These are phyloP conservation scores for Dermolepida albohirtum DNA, from an alignment of 2,888 invertebrate genomes.

Conservation along the genomic window DNA sequence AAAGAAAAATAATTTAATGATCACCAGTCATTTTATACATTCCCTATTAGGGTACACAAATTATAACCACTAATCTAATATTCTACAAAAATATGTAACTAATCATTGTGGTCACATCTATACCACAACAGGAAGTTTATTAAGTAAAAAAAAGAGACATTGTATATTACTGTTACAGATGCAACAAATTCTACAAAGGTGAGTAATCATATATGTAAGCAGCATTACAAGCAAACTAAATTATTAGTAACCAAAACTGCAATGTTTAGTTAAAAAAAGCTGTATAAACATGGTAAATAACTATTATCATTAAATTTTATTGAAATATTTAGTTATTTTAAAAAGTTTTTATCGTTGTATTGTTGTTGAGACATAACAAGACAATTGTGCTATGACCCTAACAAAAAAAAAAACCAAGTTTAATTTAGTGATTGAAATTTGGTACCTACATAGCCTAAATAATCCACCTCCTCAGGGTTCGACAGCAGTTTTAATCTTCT, in stretches of 20 bases:
- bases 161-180: conserved; percentile 40
- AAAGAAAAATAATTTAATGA: neutral
- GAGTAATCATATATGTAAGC: conserved; percentile 42
- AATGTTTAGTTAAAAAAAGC: conserved; percentile 2
- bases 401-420: conserved; percentile 46
- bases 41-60: conserved; percentile 7
- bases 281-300: conserved; percentile 10
- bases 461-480: conserved; percentile 48
- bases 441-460: conserved; percentile 48
- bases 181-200: conserved; percentile 38
- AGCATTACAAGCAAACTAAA: conserved; percentile 30
- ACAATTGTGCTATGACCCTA: conserved; percentile 45
- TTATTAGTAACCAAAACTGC: conserved; percentile 20
- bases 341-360: conserved; percentile 19
- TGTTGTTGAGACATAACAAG: conserved; percentile 45
- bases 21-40: neutral
- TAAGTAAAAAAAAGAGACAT: conserved; percentile 47
- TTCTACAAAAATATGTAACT: conserved; percentile 1
- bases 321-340: conserved; percentile 8
- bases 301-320: neutral
- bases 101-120: conserved; percentile 47
- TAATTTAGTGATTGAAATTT: conserved; percentile 45
- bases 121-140: conserved; percentile 58
- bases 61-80: conserved; percentile 1
- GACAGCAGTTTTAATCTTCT: conserved; percentile 46